Conservation (phyloP, 1,140 invertebrate genomes). For the Drosophila bocki region DNA sequence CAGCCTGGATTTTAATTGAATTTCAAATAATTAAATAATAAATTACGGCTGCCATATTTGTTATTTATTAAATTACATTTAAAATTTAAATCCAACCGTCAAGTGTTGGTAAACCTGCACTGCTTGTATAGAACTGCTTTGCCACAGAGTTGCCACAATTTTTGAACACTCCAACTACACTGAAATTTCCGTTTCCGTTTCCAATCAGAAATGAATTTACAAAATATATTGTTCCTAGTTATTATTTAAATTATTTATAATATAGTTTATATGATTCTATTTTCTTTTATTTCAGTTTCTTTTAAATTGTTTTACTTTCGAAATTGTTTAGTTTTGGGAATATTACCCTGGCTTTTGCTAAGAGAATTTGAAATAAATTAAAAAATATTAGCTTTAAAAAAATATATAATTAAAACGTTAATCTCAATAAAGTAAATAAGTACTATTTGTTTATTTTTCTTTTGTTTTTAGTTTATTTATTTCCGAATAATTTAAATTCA, state of each 20-base stretch:
- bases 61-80: too few relatives aligned
- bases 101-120: background rate
- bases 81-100: too few relatives aligned
- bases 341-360: too few relatives aligned
- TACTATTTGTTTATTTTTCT: background rate
- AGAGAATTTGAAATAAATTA: too few relatives aligned
- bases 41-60: too few relatives aligned
- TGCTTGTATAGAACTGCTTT: background rate
- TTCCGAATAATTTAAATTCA: constrained; percentile 59
- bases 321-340: background rate
- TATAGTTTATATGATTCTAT: too few relatives aligned
- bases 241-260: background rate
- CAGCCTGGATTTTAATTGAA: too few relatives aligned
- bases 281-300: too few relatives aligned
- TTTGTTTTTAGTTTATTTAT: constrained; percentile 44
- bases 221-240: background rate
- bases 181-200: background rate
- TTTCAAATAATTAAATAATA: too few relatives aligned
- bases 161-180: background rate
- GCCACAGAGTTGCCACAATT: background rate
- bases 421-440: background rate
- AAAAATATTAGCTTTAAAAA: too few relatives aligned
- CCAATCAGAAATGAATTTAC: background rate
- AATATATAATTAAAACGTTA: too few relatives aligned
- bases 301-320: background rate